Evolutionary conservation across 2,113 vertebrate species (phyloP).

Genomic region (Upupa epops): DNA sequence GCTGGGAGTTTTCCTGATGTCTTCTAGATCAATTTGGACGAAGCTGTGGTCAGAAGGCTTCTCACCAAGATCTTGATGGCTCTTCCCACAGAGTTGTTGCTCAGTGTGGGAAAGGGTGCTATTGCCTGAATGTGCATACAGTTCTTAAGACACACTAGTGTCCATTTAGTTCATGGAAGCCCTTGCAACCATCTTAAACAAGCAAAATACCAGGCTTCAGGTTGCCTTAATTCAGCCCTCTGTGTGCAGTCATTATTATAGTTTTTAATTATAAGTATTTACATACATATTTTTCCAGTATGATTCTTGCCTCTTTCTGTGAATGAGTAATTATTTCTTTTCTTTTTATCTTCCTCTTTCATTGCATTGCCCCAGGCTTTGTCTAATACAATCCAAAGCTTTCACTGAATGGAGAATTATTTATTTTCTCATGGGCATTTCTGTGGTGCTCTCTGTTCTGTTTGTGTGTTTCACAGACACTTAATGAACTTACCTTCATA

Average conservation of each 20-base stretch:
- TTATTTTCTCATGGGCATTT: slow-evolving; percentile 67
- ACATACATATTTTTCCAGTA: slow-evolving; percentile 63
- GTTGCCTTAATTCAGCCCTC: slow-evolving; percentile 23
- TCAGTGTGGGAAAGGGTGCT: neutral
- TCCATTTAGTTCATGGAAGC: neutral
- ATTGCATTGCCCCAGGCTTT: slow-evolving; percentile 64
- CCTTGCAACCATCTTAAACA: neutral
- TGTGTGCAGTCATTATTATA: slow-evolving; percentile 36
- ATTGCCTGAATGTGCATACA: neutral
- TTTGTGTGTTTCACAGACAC: slow-evolving; percentile 43
- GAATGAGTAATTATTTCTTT: slow-evolving; percentile 64
- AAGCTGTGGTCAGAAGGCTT: neutral
- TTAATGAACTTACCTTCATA: neutral
- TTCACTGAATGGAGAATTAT: slow-evolving; percentile 64
- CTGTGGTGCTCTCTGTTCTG: slow-evolving; percentile 31
- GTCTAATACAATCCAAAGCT: slow-evolving; percentile 67
- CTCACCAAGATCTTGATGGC: neutral
- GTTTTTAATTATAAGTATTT: slow-evolving; percentile 59
- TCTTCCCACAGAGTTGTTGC: neutral
- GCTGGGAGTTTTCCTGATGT: neutral
- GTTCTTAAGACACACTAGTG: neutral
- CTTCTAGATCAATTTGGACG: neutral
- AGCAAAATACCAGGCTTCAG: neutral
- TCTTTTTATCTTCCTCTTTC: slow-evolving; percentile 68
- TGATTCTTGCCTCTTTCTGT: slow-evolving; percentile 60